Evolutionary conservation across 2,797 vertebrate genomes (phyloP).

Genomic region (Ptychadena robeensis): DNA sequence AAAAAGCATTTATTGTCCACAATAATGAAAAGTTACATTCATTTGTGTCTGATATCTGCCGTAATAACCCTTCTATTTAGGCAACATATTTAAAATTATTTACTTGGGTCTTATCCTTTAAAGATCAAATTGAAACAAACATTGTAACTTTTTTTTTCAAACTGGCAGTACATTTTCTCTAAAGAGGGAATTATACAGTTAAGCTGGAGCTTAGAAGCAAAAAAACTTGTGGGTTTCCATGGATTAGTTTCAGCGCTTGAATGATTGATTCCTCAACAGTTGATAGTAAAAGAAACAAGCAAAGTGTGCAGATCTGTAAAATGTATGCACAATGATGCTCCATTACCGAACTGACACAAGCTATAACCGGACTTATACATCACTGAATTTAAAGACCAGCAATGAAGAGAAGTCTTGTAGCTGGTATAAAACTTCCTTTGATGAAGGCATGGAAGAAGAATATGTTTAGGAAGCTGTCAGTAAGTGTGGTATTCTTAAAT

Average conservation of each 20-base stretch:
- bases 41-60: not conserved
- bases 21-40: not conserved
- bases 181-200: too few species aligned
- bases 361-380: not conserved
- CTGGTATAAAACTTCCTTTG: slow-evolving; percentile 15
- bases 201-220: too few species aligned
- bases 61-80: too few species aligned
- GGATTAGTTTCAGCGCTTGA: too few species aligned
- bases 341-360: not conserved
- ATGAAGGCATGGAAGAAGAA: slow-evolving; percentile 56
- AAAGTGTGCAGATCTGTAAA: not conserved
- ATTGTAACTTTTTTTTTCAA: too few species aligned
- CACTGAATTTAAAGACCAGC: not conserved
- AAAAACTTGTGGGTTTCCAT: too few species aligned
- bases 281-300: not conserved
- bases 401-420: not conserved
- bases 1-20: too few species aligned
- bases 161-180: too few species aligned
- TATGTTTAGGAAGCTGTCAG: slow-evolving; percentile 61
- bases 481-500: slow-evolving; percentile 58
- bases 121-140: too few species aligned
- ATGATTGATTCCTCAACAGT: too few species aligned
- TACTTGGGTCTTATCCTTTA: not conserved
- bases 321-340: too few species aligned
- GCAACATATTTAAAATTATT: not conserved